Percentiles rank a stretch among this genome's conserved stretches.
Evolutionary conservation across 2,113 vertebrate genomes (phyloP).

Genomic region (Archilochus colubris): DNA sequence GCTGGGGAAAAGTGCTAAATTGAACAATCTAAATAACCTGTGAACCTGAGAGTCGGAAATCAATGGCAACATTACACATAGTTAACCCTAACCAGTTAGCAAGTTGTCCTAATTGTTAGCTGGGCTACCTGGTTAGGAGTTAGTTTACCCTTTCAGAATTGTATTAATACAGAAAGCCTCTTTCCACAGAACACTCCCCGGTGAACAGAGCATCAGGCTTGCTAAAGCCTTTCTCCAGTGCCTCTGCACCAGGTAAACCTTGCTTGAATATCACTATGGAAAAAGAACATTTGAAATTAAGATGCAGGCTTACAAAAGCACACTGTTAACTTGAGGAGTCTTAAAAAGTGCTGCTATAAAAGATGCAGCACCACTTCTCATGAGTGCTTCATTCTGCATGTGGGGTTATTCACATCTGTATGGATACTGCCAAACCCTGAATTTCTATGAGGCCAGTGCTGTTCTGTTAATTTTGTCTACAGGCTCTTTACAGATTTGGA

Average conservation of each 20-base stretch:
- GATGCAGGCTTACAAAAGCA: not conserved
- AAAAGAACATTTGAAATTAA: not conserved
- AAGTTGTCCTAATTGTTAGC: conserved; percentile 27
- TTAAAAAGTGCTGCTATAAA: not conserved
- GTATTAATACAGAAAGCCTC: not conserved
- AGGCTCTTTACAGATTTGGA: not conserved
- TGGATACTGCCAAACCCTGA: not conserved
- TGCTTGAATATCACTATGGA: not conserved
- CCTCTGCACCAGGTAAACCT: not conserved
- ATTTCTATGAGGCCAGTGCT: not conserved
- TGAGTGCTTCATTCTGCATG: not conserved
- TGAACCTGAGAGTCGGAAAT: conserved; percentile 38
- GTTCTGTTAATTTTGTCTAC: not conserved
- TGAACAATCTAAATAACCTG: conserved; percentile 39
- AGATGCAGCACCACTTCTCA: not conserved
- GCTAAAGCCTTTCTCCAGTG: not conserved
- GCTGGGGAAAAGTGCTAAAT: conserved; percentile 40
- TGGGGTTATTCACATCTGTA: not conserved
- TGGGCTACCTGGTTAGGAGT: not conserved
- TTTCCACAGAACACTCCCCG: not conserved
- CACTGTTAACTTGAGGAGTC: not conserved
- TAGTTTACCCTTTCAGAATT: not conserved
- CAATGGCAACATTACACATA: conserved; percentile 20
- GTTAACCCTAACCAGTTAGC: conserved; percentile 53
- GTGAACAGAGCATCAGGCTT: not conserved